Evolutionary conservation across 1,140 invertebrate genomes (phyloP), one percentile per base, ranked within the genome.

Genomic region (Drosophila sturtevanti): DNA sequence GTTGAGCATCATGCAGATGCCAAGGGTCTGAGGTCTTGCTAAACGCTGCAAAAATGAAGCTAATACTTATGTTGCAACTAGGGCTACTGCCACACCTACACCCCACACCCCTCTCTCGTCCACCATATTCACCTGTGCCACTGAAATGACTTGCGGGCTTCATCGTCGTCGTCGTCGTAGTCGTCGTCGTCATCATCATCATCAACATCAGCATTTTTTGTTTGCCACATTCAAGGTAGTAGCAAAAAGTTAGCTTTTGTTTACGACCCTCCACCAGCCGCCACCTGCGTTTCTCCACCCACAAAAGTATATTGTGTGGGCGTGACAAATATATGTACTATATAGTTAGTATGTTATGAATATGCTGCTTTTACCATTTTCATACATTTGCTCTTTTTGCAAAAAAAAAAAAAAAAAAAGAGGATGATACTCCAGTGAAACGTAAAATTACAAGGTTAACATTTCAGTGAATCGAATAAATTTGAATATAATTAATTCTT

Each of bases 61-160:
- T 87, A 87, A 87, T 87, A 86, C 78, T 86, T 81, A 79, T 87
- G 82, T 82, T 87, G 84, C 82, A 78, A 82, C 68, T 72, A 72
- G 54, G 74, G 68, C 82, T 70, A 70, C 67, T 68, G 60, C 75
- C 71, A 60, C 48, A 44, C 62, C 73, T 54, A 54, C 16, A 24
- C 9, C 10, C 27, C 16, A 24, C 4, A 1, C 24, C 24, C 24
- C 24, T 1, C 27, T 11, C 3, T 24, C 38, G 7, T 44, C 24
- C 18, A n/a, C 27, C 7, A n/a, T 18, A 6, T 21, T n/a, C 27
- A 54, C 72, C 51, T 59, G 18, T 70, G 38, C 69, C 67, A 68
- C 79, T 81, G 66, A 78, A 79, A 87, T 89, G 76, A 77, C 84
- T 86, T 68, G 72, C 75, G 69, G 84, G 75, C 76, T 63, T 76